These are phyloP conservation scores for Alfaro cultratus DNA, from an alignment of 2,797 vertebrate species.

Conservation along the genomic window DNA sequence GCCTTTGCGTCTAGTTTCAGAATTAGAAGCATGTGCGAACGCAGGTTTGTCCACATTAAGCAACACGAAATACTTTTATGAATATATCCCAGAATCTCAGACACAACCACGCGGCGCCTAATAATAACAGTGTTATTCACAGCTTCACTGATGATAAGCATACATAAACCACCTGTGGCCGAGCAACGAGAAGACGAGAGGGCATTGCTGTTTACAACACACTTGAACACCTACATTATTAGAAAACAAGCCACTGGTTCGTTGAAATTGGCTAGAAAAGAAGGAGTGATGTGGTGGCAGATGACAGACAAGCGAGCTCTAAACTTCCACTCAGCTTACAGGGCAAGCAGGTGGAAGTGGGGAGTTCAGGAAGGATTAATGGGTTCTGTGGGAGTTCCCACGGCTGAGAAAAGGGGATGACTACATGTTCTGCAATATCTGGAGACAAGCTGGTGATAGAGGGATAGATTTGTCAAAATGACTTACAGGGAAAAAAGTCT, in stretches of 20 bases:
- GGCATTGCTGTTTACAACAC: neutral
- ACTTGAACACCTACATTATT: neutral
- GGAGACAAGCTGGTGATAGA: neutral
- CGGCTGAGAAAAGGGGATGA: neutral
- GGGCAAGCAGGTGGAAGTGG: constrained; percentile 1
- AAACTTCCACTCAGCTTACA: neutral
- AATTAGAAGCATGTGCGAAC: neutral
- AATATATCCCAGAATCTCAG: neutral
- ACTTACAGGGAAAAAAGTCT: neutral
- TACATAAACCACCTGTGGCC: neutral
- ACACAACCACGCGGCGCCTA: neutral
- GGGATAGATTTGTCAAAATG: neutral
- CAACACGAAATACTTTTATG: neutral
- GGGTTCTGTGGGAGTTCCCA: constrained; percentile 1
- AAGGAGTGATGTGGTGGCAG: neutral
- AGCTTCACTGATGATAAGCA: neutral
- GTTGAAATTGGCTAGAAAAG: neutral
- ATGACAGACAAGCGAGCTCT: neutral
- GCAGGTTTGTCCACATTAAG: neutral
- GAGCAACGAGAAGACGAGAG: neutral
- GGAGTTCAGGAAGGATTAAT: neutral
- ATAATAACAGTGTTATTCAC: constrained; percentile 2
- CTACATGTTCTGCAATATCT: neutral
- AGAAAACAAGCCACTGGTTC: neutral
- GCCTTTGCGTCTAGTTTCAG: neutral